These are phyloP conservation scores for Radopholus similis DNA, from an alignment of 1,140 invertebrate species.

Conservation along the genomic window DNA sequence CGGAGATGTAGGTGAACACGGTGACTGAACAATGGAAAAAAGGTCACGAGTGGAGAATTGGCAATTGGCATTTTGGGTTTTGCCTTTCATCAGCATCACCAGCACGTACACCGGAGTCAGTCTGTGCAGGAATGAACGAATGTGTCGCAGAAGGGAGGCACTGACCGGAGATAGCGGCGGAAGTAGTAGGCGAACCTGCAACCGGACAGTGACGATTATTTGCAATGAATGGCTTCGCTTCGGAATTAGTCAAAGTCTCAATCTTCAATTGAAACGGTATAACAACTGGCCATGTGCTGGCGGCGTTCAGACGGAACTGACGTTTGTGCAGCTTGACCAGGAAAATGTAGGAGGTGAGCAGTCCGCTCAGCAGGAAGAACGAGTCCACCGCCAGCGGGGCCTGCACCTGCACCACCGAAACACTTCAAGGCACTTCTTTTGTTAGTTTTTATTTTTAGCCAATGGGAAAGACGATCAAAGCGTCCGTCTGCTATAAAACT, in stretches of 20 bases:
- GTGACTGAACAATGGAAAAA: conserved; percentile 36
- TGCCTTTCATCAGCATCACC: conserved; percentile 47
- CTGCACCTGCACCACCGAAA: conserved; percentile 34
- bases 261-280: not conserved
- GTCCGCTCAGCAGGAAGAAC: conserved; percentile 58
- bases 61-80: not conserved
- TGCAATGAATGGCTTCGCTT: no score
- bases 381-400: conserved; percentile 58
- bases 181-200: conserved; percentile 40
- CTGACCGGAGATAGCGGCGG: conserved; percentile 34
- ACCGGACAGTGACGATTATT: no score
- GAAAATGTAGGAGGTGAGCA: conserved; percentile 56
- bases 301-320: conserved; percentile 25
- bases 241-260: no score
- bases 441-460: not conserved
- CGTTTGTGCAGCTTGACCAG: conserved; percentile 41
- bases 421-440: not conserved
- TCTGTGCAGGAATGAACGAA: conserved; percentile 19
- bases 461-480: conserved; percentile 1
- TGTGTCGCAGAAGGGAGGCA: no score
- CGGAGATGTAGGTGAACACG: conserved; percentile 53
- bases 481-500: no score
- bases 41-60: no score
- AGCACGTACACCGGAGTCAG: conserved; percentile 55
- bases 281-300: conserved; percentile 27